Percentiles rank a stretch among this genome's conserved stretches.
These are phyloP conservation scores for Athripsodes cinereus DNA, from an alignment of 2,888 invertebrate species.

Conservation along the genomic window DNA sequence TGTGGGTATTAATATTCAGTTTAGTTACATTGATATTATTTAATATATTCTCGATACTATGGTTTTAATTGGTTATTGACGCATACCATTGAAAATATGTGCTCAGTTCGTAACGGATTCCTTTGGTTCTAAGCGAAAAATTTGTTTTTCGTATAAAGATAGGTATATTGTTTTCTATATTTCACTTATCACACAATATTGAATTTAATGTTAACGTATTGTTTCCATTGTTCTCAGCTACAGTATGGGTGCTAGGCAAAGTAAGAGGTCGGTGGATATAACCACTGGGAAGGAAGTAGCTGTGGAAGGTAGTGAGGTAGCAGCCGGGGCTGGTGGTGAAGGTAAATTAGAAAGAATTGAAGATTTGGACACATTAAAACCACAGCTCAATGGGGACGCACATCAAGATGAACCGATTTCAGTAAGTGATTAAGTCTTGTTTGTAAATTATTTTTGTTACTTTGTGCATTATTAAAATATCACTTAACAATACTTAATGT, in stretches of 20 bases:
- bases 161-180: too few relatives aligned
- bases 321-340: constrained; percentile 53
- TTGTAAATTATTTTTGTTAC: too few relatives aligned
- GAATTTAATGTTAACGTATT: too few relatives aligned
- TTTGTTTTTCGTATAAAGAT: too few relatives aligned
- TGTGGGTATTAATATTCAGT: background rate
- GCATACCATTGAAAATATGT: too few relatives aligned
- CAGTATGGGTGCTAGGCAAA: constrained; percentile 79
- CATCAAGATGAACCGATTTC: constrained; percentile 53
- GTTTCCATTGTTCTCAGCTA: background rate
- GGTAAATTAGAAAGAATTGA: constrained; percentile 74
- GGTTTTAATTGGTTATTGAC: background rate
- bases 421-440: constrained; percentile 42
- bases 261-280: constrained; percentile 82
- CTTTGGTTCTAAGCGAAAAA: too few relatives aligned
- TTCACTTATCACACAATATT: too few relatives aligned
- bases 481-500: too few relatives aligned
- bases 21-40: background rate
- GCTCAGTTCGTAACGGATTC: too few relatives aligned
- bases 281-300: constrained; percentile 64
- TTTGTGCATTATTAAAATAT: too few relatives aligned
- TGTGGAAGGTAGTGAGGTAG: constrained; percentile 47
- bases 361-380: constrained; percentile 65
- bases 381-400: constrained; percentile 68
- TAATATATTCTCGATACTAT: background rate